Conservation (phyloP, 2,797 vertebrate genomes). For the Sebastes itinus region DNA sequence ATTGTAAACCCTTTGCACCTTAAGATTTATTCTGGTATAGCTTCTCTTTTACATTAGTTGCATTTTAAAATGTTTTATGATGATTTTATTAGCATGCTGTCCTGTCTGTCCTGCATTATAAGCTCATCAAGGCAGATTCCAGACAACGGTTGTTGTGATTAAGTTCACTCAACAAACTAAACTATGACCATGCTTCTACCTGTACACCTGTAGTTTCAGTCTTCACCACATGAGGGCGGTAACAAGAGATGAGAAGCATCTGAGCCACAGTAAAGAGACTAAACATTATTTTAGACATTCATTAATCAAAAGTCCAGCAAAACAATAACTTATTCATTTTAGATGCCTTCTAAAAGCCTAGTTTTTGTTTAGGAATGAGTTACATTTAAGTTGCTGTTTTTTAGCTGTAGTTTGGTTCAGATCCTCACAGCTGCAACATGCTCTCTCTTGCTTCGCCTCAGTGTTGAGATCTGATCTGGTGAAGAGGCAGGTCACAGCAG, state of each 20-base stretch:
- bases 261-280: neutral
- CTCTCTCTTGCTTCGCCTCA: constrained; percentile 20
- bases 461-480: constrained; percentile 34
- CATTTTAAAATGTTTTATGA: neutral
- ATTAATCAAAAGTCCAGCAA: neutral
- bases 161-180: too few relatives aligned
- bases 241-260: neutral
- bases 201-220: neutral
- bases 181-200: neutral
- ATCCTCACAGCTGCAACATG: constrained; percentile 19
- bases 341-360: neutral
- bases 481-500: constrained; percentile 50
- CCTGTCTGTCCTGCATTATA: too few relatives aligned
- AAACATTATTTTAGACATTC: neutral
- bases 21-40: neutral
- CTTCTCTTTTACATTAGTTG: neutral
- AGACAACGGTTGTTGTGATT: too few relatives aligned
- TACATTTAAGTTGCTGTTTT: neutral
- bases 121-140: too few relatives aligned
- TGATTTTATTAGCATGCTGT: neutral
- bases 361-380: neutral
- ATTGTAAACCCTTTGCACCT: neutral
- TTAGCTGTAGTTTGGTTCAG: neutral
- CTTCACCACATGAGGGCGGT: constrained; percentile 24
- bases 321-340: too few relatives aligned